These are phyloP conservation scores for Drosophila siamana DNA, from an alignment of 2,888 invertebrate genomes.

Conservation along the genomic window DNA sequence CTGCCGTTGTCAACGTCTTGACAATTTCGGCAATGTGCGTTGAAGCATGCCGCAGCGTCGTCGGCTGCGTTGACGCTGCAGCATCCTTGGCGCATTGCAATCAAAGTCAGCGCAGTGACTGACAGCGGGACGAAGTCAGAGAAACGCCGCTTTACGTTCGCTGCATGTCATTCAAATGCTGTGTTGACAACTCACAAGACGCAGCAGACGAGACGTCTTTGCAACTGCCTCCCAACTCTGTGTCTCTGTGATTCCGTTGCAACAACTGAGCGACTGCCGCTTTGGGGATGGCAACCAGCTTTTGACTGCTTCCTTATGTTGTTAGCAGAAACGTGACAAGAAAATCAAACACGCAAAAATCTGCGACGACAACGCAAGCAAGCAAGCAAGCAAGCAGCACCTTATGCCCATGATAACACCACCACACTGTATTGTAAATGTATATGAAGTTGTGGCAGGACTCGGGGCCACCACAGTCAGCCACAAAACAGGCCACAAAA, in stretches of 20 bases:
- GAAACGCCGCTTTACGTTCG: constrained; percentile 40
- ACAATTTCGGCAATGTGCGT: constrained; percentile 77
- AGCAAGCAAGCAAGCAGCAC: constrained; percentile 21
- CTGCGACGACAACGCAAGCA: constrained; percentile 47
- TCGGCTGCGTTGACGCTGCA: constrained; percentile 15
- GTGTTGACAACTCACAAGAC: constrained; percentile 68
- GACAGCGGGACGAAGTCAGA: constrained; percentile 72
- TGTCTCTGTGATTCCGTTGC: constrained; percentile 37
- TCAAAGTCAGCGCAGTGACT: constrained; percentile 75
- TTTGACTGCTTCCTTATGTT: constrained; percentile 81
- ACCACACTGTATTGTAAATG: background rate
- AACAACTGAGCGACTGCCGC: constrained; percentile 55
- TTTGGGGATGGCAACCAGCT: constrained; percentile 68
- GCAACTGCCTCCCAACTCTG: background rate
- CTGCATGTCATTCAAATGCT: constrained; percentile 75
- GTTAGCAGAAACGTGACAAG: constrained; percentile 82
- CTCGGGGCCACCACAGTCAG: constrained; percentile 26
- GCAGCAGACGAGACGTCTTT: background rate
- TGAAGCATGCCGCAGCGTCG: constrained; percentile 52
- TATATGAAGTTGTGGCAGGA: constrained; percentile 27
- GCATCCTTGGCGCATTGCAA: constrained; percentile 79
- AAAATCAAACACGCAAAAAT: constrained; percentile 81
- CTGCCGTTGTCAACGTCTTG: constrained; percentile 56
- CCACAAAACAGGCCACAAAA: constrained; percentile 25
- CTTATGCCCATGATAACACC: constrained; percentile 57